Evolutionary conservation across 2,113 vertebrate genomes (phyloP).

Genomic region (Cathartes aura): DNA sequence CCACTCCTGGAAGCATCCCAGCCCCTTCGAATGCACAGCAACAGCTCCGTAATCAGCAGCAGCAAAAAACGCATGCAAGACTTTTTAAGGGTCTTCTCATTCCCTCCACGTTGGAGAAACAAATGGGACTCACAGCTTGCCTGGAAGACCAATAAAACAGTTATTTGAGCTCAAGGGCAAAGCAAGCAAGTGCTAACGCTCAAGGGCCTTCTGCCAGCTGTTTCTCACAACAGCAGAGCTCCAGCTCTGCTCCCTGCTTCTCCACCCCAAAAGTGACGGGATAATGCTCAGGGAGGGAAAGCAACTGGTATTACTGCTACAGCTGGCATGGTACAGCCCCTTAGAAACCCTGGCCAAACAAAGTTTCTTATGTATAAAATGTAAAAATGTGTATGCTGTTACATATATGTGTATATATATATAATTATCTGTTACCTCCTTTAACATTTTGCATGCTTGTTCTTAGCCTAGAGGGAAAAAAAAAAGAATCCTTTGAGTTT

Average conservation of each 20-base stretch:
- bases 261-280: neutral
- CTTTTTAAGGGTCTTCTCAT: neutral
- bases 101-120: neutral
- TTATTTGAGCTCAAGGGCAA: neutral
- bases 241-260: neutral
- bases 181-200: neutral
- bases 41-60: neutral
- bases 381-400: neutral
- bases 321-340: neutral
- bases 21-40: neutral
- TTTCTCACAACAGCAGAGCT: neutral
- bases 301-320: neutral
- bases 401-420: neutral
- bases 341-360: neutral
- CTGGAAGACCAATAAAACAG: neutral
- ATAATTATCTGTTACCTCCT: neutral
- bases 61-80: neutral
- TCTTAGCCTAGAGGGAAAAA: neutral
- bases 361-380: neutral
- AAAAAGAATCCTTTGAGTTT: neutral
- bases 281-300: neutral
- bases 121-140: neutral
- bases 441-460: neutral
- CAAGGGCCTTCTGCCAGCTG: neutral
- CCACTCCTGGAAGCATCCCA: neutral